phyloP scores from a whole-genome alignment of 1,140 invertebrate species.

The Tetragnatha versicolor region DNA sequence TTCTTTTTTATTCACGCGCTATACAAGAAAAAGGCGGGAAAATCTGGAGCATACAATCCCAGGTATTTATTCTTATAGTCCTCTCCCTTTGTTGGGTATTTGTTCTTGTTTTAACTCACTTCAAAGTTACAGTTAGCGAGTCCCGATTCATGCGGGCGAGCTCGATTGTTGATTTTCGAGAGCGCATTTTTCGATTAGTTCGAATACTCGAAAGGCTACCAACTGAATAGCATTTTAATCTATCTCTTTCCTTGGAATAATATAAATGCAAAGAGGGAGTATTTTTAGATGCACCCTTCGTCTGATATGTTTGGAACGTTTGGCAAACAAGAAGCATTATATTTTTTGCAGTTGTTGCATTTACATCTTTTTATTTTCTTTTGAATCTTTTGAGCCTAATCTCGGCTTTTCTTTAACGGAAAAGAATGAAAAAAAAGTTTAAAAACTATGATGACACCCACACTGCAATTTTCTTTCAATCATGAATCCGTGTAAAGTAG shows the following conservation, averaged over 20 bases:
- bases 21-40: no score
- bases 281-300: slow-evolving; percentile 8
- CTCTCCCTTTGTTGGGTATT: neutral
- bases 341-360: no score
- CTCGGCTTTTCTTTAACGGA: no score
- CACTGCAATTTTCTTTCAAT: no score
- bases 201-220: neutral
- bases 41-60: neutral
- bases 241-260: neutral
- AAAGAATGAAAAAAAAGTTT: no score
- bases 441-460: no score
- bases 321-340: no score
- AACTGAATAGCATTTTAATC: slow-evolving; percentile 10
- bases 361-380: no score
- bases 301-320: neutral
- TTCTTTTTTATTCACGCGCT: neutral
- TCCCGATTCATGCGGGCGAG: slow-evolving; percentile 4
- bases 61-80: slow-evolving; percentile 1
- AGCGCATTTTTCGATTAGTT: slow-evolving; percentile 2
- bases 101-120: slow-evolving; percentile 20
- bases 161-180: neutral
- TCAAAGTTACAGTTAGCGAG: slow-evolving; percentile 21
- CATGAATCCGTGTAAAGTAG: no score
- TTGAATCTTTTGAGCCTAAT: no score
- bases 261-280: neutral